Conservation (phyloP, 2,113 vertebrate genomes). For the Brachyhypopomus gauderio region DNA sequence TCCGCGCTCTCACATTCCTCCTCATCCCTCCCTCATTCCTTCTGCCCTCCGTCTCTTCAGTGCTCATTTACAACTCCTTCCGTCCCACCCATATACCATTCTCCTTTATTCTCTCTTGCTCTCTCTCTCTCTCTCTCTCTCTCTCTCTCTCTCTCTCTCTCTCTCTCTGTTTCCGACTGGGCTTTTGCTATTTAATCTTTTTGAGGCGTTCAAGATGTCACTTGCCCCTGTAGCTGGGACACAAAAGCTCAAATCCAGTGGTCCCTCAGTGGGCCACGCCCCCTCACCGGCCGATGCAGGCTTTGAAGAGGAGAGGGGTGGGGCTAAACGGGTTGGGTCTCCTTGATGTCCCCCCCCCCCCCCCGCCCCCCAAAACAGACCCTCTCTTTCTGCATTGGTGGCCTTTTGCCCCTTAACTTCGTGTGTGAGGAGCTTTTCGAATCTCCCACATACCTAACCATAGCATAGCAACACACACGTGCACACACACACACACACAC, state of each 20-base stretch:
- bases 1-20: constrained; percentile 77
- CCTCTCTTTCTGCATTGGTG: constrained; percentile 78
- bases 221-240: constrained; percentile 85
- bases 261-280: constrained; percentile 77
- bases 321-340: constrained; percentile 53
- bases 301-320: constrained; percentile 79
- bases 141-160: constrained; percentile 65
- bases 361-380: constrained; percentile 53
- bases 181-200: constrained; percentile 92
- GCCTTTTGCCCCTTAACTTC: constrained; percentile 63
- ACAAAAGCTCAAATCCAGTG: constrained; percentile 85
- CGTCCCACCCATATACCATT: constrained; percentile 43
- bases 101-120: constrained; percentile 30
- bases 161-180: constrained; percentile 75
- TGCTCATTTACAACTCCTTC: constrained; percentile 42
- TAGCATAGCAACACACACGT: constrained; percentile 56
- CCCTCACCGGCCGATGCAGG: constrained; percentile 77
- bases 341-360: constrained; percentile 73
- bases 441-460: constrained; percentile 61
- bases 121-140: constrained; percentile 39
- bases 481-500: constrained; percentile 51
- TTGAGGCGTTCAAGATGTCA: constrained; percentile 93
- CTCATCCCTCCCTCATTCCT: constrained; percentile 68
- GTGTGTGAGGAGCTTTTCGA: constrained; percentile 70
- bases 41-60: constrained; percentile 24